Evolutionary conservation across 1,140 invertebrate species (phyloP).

Genomic region (Bombus huntii): DNA sequence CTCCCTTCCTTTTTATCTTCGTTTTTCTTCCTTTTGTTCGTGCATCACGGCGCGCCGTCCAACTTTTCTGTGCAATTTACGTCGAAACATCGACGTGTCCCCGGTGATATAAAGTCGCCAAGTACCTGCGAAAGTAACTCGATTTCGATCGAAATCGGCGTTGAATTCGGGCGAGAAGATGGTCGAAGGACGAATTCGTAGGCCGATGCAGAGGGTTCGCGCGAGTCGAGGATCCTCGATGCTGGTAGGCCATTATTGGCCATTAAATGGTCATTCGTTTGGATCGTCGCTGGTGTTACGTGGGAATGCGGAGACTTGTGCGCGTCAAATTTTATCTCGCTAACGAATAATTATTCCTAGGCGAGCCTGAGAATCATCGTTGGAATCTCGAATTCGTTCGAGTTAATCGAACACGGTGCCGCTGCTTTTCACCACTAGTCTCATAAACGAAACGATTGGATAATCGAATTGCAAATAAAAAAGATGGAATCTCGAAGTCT

Average conservation of each 20-base stretch:
- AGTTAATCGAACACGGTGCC: not conserved
- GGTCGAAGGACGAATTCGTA: not conserved
- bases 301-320: not conserved
- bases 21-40: not conserved
- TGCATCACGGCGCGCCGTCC: not conserved
- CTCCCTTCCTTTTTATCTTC: not conserved
- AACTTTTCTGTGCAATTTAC: not conserved
- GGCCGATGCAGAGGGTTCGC: not conserved
- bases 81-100: not conserved
- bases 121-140: not conserved
- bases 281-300: conserved; percentile 4
- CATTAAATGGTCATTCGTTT: conserved; percentile 15
- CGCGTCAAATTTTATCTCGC: not conserved
- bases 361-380: not conserved
- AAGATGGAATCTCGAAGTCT: no score
- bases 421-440: not conserved
- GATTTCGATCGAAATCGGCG: not conserved
- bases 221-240: not conserved
- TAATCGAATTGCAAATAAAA: not conserved
- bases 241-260: not conserved
- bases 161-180: no score
- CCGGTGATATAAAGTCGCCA: not conserved
- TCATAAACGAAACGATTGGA: not conserved
- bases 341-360: not conserved
- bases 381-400: not conserved